A percentile compares a stretch with the other conserved stretches of the same genome.
phyloP scores from a whole-genome alignment of 1,140 invertebrate species.

The Tetramorium alpestre region DNA sequence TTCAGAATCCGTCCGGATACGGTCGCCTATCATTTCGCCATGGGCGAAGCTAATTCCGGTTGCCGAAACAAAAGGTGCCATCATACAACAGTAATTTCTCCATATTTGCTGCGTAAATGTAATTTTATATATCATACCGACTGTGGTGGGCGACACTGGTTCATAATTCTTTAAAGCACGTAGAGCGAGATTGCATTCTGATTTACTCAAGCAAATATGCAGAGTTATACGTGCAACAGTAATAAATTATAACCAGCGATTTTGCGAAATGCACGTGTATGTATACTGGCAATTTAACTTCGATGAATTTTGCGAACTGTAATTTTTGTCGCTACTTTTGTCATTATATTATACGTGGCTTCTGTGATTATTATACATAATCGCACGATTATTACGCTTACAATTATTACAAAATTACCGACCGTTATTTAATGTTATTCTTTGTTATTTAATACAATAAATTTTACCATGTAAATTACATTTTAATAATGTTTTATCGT shows the following conservation, averaged over 20 bases:
- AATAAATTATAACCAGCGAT: conserved; percentile 36
- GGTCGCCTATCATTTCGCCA: conserved; percentile 26
- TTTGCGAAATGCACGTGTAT: background rate
- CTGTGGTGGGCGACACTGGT: background rate
- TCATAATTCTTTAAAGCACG: conserved; percentile 53
- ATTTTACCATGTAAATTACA: background rate
- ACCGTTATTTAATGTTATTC: background rate
- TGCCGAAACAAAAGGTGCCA: conserved; percentile 32
- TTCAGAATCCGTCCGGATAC: background rate
- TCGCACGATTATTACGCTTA: background rate
- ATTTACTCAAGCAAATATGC: conserved; percentile 51
- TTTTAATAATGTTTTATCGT: conserved; percentile 7
- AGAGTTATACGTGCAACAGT: background rate
- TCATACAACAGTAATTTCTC: background rate
- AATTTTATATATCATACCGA: conserved; percentile 23
- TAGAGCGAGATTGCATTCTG: conserved; percentile 37
- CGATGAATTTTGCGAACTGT: background rate
- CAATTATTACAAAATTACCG: background rate
- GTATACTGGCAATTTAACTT: conserved; percentile 17
- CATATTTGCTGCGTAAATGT: conserved; percentile 52
- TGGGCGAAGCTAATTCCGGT: conserved; percentile 14
- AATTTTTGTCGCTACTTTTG: background rate
- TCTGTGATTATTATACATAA: background rate
- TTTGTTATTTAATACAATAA: background rate
- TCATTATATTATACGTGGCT: background rate